Conservation (phyloP, 53 echinoderm and acorn worm species). For the Mesocentrotus franciscanus region DNA sequence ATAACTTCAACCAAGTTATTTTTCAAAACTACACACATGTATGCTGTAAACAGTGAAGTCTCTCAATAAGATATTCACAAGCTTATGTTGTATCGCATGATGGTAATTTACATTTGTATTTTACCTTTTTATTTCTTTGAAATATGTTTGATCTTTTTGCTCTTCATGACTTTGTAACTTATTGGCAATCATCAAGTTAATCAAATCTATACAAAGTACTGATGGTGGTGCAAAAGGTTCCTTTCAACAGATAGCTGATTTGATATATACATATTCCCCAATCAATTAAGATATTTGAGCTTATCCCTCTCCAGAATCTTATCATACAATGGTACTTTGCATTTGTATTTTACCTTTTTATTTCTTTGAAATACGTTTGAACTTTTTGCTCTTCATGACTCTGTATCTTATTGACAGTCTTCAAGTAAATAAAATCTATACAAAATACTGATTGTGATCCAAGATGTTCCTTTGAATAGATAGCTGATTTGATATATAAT, state of each 20-base stretch:
- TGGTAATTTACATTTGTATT: neutral
- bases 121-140: neutral
- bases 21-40: neutral
- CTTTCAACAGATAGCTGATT: neutral
- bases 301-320: neutral
- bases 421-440: neutral
- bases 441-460: neutral
- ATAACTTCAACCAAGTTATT: neutral
- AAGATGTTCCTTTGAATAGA: neutral
- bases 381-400: neutral
- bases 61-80: neutral
- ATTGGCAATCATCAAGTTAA: neutral
- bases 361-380: neutral
- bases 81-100: neutral
- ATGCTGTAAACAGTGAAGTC: neutral
- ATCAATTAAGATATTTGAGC: neutral
- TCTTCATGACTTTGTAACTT: neutral
- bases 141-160: neutral
- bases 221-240: neutral
- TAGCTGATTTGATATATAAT: neutral
- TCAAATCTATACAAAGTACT: neutral
- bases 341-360: neutral
- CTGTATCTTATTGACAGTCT: neutral
- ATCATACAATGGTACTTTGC: neutral
- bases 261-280: neutral